Conservation (phyloP, 2,888 invertebrate genomes). For the Ellobium chinense region DNA sequence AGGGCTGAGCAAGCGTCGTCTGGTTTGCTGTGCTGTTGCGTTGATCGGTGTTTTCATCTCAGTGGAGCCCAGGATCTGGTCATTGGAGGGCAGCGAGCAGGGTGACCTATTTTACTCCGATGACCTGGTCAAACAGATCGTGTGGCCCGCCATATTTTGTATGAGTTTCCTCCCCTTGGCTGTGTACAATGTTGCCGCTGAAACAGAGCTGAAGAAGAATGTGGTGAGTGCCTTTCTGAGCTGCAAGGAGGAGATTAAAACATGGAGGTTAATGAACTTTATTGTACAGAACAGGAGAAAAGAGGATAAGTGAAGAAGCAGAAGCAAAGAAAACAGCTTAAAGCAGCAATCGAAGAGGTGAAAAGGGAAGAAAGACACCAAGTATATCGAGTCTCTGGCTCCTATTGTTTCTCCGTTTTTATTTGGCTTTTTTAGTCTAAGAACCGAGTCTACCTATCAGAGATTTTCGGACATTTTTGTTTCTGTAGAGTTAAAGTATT, state of each 20-base stretch:
- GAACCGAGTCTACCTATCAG: too few species aligned
- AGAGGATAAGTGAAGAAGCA: too few species aligned
- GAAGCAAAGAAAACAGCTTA: background rate
- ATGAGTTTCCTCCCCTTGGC: constrained; percentile 64
- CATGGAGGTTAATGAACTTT: too few species aligned
- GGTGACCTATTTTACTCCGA: constrained; percentile 13
- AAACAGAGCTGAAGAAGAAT: constrained; percentile 57
- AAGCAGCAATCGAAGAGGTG: too few species aligned
- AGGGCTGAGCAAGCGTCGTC: constrained; percentile 59
- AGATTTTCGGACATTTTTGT: too few species aligned
- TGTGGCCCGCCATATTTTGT: constrained; percentile 65
- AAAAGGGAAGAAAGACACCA: too few species aligned
- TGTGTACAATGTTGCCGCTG: constrained; percentile 59
- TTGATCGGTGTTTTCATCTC: constrained; percentile 64
- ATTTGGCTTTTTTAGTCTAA: too few species aligned
- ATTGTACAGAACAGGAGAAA: too few species aligned
- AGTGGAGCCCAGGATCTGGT: constrained; percentile 64
- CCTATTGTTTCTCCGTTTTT: too few species aligned
- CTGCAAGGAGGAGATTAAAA: too few species aligned
- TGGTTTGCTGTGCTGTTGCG: constrained; percentile 57
- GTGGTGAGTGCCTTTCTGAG: constrained; percentile 52
- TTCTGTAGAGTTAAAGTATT: too few species aligned
- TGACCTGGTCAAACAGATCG: constrained; percentile 32
- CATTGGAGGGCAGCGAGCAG: constrained; percentile 55
- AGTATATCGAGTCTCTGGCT: too few species aligned